Evolutionary conservation across 2,113 vertebrate species (phyloP).

Genomic region (Caranx melampygus): DNA sequence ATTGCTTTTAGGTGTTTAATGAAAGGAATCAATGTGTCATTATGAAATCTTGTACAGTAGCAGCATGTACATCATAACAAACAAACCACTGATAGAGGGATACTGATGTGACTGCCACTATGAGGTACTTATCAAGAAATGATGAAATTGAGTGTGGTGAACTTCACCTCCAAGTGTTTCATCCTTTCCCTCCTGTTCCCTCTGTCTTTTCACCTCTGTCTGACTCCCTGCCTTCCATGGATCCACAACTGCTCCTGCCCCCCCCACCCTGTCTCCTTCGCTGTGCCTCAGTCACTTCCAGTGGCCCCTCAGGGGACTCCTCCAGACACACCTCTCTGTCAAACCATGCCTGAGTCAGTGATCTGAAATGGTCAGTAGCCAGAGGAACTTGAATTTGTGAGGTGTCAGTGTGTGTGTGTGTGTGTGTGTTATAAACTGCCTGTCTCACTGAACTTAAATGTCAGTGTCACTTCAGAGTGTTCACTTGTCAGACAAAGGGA

Average conservation of each 20-base stretch:
- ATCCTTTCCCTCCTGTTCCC: background rate
- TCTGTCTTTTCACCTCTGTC: background rate
- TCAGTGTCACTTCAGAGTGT: constrained; percentile 43
- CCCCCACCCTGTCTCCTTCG: background rate
- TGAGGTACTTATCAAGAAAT: background rate
- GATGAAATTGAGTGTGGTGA: background rate
- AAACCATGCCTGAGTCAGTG: constrained; percentile 55
- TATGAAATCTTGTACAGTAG: too few relatives aligned
- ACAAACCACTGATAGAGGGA: too few relatives aligned
- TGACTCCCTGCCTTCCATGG: background rate
- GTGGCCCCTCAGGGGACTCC: constrained; percentile 42
- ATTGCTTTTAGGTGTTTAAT: too few relatives aligned
- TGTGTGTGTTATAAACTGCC: constrained; percentile 17
- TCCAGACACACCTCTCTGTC: constrained; percentile 57
- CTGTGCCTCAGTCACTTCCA: constrained; percentile 35
- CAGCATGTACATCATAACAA: too few relatives aligned
- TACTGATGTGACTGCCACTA: too few relatives aligned
- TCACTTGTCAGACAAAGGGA: constrained; percentile 50
- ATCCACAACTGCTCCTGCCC: too few relatives aligned
- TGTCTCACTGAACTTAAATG: constrained; percentile 59
- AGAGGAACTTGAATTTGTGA: constrained; percentile 12
- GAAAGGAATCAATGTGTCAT: too few relatives aligned
- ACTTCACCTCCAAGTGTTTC: background rate
- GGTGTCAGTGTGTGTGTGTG: background rate
- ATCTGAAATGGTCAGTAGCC: constrained; percentile 53